A percentile compares a stretch with the other conserved stretches of the same genome.
These are phyloP conservation scores for Cloeon dipterum DNA, from an alignment of 2,888 invertebrate genomes.

Conservation along the genomic window DNA sequence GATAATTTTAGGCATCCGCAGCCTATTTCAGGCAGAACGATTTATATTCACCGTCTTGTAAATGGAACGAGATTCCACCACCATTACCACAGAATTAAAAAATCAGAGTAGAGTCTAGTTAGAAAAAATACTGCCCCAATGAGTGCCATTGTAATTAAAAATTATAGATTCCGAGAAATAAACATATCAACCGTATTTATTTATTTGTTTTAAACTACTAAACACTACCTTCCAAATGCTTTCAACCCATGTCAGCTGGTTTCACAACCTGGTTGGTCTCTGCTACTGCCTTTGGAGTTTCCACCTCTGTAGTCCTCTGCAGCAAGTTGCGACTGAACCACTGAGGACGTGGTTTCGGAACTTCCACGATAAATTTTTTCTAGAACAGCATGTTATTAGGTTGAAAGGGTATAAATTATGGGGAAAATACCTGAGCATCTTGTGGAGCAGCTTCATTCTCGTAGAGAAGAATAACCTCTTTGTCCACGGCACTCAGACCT, in stretches of 20 bases:
- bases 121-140: too few relatives aligned
- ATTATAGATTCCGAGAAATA: not conserved
- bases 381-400: too few relatives aligned
- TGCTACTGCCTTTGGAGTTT: constrained; percentile 25
- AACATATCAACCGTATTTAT: too few relatives aligned
- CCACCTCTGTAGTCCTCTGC: constrained; percentile 49
- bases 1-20: not conserved
- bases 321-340: constrained; percentile 78
- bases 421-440: constrained; percentile 6
- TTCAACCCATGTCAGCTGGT: constrained; percentile 35
- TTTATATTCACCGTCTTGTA: not conserved
- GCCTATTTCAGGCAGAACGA: not conserved
- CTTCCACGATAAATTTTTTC: constrained; percentile 58
- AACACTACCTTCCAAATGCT: too few relatives aligned
- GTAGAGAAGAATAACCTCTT: constrained; percentile 70
- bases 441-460: constrained; percentile 44
- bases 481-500: constrained; percentile 46
- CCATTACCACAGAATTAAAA: not conserved
- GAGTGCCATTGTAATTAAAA: constrained; percentile 3
- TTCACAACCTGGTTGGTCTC: constrained; percentile 23
- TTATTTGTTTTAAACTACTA: not conserved
- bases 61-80: not conserved
- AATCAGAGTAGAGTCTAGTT: too few relatives aligned
- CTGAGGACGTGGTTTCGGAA: constrained; percentile 58
- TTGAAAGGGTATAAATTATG: constrained; percentile 3